Evolutionary conservation across 2,797 vertebrate species (phyloP).

Genomic region (Galagoides demidoff): DNA sequence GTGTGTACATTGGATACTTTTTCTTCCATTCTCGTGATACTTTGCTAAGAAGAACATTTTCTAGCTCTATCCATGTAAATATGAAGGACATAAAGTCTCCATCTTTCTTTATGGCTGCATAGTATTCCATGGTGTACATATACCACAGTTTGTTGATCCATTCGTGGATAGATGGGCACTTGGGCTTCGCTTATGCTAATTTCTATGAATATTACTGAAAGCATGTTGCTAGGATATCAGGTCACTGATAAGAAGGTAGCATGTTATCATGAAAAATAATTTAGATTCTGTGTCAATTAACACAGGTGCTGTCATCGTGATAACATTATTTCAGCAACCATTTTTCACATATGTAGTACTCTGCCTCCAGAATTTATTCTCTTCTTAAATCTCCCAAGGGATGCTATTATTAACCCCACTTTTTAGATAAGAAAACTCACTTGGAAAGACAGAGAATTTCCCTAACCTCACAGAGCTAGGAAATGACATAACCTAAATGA

Average conservation of each 20-base stretch:
- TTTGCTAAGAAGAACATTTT: too few species aligned
- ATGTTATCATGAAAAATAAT: constrained; percentile 5
- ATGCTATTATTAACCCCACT: background rate
- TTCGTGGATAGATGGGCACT: too few species aligned
- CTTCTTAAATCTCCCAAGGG: constrained; percentile 5
- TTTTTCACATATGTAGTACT: background rate
- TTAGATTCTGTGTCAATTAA: background rate
- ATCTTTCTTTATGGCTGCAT: too few species aligned
- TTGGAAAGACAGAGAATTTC: background rate
- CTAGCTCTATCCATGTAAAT: too few species aligned
- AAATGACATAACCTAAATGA: background rate
- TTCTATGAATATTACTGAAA: background rate
- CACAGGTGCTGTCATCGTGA: background rate
- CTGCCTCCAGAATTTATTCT: background rate
- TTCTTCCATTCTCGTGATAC: too few species aligned
- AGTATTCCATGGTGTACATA: too few species aligned
- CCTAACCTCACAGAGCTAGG: background rate
- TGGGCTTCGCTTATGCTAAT: constrained; percentile 12
- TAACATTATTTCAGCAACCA: background rate
- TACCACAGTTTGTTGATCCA: too few species aligned
- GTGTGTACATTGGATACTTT: too few species aligned
- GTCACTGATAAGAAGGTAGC: background rate
- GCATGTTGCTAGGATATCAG: background rate
- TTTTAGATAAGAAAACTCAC: constrained; percentile 23
- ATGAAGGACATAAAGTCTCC: too few species aligned